Percentiles rank a stretch among this genome's conserved stretches.
phyloP scores from a whole-genome alignment of 2,113 vertebrate species.

The Pteronura brasiliensis region DNA sequence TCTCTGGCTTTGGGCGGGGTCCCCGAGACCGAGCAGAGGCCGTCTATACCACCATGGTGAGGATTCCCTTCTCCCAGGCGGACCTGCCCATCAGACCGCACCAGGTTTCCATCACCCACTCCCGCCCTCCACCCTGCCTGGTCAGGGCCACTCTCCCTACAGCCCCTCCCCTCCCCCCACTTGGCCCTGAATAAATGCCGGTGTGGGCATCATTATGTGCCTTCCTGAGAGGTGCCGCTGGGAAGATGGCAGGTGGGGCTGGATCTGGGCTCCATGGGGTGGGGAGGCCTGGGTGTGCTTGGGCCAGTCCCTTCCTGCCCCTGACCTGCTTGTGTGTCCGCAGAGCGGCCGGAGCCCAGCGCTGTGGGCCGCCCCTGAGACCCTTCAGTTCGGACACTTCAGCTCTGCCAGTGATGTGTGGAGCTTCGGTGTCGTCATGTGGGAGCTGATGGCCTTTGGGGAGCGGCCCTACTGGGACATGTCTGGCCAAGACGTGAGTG shows the following conservation, averaged over 20 bases:
- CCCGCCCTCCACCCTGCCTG: background rate
- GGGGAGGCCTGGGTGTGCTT: background rate
- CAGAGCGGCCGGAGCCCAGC: conserved; percentile 93
- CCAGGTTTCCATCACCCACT: background rate
- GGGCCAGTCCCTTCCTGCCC: background rate
- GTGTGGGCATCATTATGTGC: background rate
- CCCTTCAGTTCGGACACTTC: conserved; percentile 94
- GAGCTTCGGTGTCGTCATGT: conserved; percentile 98
- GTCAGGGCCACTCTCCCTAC: background rate
- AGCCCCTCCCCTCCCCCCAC: background rate
- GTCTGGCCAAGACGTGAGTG: conserved; percentile 97
- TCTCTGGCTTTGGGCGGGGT: conserved; percentile 91
- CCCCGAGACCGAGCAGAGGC: conserved; percentile 95
- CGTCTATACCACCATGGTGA: conserved; percentile 95
- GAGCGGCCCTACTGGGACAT: conserved; percentile 99
- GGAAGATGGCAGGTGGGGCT: background rate
- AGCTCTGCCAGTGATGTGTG: conserved; percentile 95
- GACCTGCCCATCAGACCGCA: background rate
- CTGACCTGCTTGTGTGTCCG: background rate
- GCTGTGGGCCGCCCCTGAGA: conserved; percentile 95
- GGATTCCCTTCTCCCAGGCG: conserved; percentile 9
- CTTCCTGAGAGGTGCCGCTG: background rate
- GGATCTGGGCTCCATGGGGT: background rate
- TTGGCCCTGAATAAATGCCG: background rate
- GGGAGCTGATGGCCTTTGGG: conserved; percentile 99